Evolutionary conservation across 2,113 vertebrate species (phyloP), one percentile per base, ranked within the genome.

Genomic region (Hiodon tergisus): DNA sequence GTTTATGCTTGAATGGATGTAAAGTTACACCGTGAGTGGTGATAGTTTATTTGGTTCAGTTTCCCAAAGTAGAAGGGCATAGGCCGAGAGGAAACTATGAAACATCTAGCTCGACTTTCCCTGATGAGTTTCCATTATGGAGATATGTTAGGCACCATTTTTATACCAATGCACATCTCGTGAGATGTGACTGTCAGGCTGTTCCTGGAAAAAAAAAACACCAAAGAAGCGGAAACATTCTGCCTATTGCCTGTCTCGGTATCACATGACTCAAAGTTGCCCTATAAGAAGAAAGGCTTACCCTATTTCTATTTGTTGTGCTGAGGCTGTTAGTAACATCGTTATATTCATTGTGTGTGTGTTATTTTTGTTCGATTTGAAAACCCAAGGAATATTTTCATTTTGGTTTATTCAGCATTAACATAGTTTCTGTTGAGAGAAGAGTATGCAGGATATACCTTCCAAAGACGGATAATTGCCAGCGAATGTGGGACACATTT

Each of bases 21-120:
- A 59, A 59, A 59, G 58, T 9, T 59, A 9, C 58, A 61, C n/a
- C 59, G 10, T 14, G 4, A 14, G 59, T 61, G 59, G 59, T 9
- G 59, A 61, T 9, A 61, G 46, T 53, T 31, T 63, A 61, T 59
- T 8, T 52, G 58, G 61, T 31, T 31, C 14, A 5, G 9, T 51
- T 10, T 6, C 47, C 55, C 17, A 48, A 63, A 65, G 60, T 16
- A 51, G 13, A 58, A 52, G 48, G 50, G 16, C 50, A 53, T 31
- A 48, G 52, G 63, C 16, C 16, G 54, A 58, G 62, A 62, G 59
- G 54, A 67, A 74, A 74, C 67, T 57, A 67, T 74, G 61, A 16
- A 74, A 52, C 53, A 47, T 55, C 53, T 46, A 52, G 61, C 73
- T 74, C 73, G 57, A 66, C 73, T 74, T 74, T 8, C 52, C 52